phyloP scores from a whole-genome alignment of 2,888 invertebrate species.

The Caenorhabditis japonica region DNA sequence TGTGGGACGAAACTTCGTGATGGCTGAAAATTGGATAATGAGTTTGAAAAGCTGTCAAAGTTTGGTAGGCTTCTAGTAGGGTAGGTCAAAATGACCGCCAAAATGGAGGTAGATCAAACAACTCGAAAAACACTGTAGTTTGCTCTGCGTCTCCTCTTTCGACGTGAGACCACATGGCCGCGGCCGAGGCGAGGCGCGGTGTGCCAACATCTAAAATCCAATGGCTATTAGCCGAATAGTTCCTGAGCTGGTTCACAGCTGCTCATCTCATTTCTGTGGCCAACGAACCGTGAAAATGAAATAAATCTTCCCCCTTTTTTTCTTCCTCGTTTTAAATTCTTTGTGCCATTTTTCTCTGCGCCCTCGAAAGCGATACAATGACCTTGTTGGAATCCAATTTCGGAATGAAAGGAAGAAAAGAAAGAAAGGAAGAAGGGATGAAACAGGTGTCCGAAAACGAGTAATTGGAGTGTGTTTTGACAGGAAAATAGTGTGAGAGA shows the following conservation, averaged over 20 bases:
- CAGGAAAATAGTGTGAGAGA: conserved; percentile 1
- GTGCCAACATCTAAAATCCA: not conserved
- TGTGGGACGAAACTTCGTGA: conserved; percentile 47
- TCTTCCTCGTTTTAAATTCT: no score
- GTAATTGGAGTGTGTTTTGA: conserved; percentile 5
- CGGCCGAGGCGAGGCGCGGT: no score
- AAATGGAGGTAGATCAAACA: no score
- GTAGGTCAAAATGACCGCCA: no score
- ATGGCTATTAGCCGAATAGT: no score
- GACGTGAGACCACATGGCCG: no score
- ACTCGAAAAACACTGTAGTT: no score
- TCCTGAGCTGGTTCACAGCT: no score
- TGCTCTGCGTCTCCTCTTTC: conserved; percentile 3
- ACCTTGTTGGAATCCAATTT: conserved; percentile 16
- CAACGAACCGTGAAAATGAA: not conserved
- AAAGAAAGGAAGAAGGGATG: not conserved
- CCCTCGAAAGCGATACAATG: conserved; percentile 6
- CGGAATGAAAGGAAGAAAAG: no score
- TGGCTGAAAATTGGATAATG: conserved; percentile 49
- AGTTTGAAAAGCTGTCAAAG: conserved; percentile 5
- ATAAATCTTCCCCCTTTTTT: no score
- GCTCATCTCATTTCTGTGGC: not conserved
- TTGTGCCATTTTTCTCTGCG: not conserved
- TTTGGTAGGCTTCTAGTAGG: no score
- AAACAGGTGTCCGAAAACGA: conserved; percentile 21